Evolutionary conservation across 2,113 vertebrate species (phyloP).

Genomic region (Pelmatolapia mariae): DNA sequence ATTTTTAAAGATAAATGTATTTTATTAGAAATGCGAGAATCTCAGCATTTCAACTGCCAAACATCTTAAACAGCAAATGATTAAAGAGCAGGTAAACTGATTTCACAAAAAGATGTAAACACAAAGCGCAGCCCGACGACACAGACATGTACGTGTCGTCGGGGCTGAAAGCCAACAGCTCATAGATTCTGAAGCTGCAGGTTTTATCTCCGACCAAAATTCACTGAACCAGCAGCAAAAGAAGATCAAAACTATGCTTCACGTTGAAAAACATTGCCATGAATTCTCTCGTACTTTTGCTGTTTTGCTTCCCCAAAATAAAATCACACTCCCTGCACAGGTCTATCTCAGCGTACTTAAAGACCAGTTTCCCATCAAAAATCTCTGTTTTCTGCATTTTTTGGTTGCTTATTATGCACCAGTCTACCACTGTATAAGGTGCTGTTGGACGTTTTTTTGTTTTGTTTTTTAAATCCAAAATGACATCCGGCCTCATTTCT

Average conservation of each 20-base stretch:
- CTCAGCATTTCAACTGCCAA: not conserved
- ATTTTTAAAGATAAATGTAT: not conserved
- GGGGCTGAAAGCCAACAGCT: not conserved
- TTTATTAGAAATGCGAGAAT: not conserved
- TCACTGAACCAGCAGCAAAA: not conserved
- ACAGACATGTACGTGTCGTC: rapidly evolving
- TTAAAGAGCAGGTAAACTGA: not conserved
- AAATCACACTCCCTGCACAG: not conserved
- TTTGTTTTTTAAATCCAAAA: not conserved
- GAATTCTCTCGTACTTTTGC: not conserved
- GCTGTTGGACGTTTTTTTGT: rapidly evolving
- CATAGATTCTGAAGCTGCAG: not conserved
- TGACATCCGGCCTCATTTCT: not conserved
- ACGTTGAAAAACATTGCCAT: not conserved
- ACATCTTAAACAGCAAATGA: not conserved
- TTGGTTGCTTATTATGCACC: not conserved
- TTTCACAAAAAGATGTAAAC: rapidly evolving
- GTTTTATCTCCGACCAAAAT: not conserved
- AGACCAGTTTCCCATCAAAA: not conserved
- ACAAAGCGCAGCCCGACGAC: not conserved
- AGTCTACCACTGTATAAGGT: not conserved
- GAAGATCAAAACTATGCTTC: not conserved
- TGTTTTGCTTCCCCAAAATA: not conserved
- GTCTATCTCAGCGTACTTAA: not conserved
- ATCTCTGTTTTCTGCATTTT: not conserved